Base-by-base conservation (phyloP, 2,888 invertebrate genomes). In the Cepaea hortensis region DNA sequence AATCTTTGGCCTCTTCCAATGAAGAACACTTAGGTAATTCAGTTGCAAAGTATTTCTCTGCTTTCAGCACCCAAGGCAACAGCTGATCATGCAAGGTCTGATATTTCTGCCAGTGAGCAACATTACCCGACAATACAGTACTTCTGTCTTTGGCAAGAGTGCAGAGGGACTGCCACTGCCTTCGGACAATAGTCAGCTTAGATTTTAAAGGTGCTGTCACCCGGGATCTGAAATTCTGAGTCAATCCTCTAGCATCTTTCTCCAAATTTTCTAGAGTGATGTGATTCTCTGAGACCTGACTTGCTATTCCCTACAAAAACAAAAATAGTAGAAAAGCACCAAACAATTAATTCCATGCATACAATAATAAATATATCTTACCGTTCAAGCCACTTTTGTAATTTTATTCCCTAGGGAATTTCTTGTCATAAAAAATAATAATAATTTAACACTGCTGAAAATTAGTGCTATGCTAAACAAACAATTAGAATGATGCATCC, bases 41-140 rank as follows among this genome's bases (percentile, higher is more conserved):
- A 88, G 95, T 96, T 35, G 96, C 96, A 55, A 97, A 96, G 95
- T 96, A 97, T n/a, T 96, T 95, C 95, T 98, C 98, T 35, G 97
- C 97, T 93, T 97, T 96, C 93, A 98, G 97, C 86, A 98, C 96
- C 97, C 98, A 97, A 0, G 98, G 98, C 93, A 97, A 97, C 83
- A 98, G 96, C 94, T 97, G 96, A 88, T 96, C 96, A 62, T 98
- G 91, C 68, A 94, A 92, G 85, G 96, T 96, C 94, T 98, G 97
- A 94, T 97, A 98, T 91, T 96, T 96, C 93, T 97, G 96, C 97
- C 97, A 98, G 90, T 97, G 97, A 70, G 96, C 96, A 80, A 98
- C 95, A 93, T 98, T 97, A 91, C 96, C 96, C 89, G 96, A 96
- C 0, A 97, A 96, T 3, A 96, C 91, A 91, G 96, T 96, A 18